phyloP scores from a whole-genome alignment of 2,797 vertebrate genomes.

The Trachops cirrhosus region DNA sequence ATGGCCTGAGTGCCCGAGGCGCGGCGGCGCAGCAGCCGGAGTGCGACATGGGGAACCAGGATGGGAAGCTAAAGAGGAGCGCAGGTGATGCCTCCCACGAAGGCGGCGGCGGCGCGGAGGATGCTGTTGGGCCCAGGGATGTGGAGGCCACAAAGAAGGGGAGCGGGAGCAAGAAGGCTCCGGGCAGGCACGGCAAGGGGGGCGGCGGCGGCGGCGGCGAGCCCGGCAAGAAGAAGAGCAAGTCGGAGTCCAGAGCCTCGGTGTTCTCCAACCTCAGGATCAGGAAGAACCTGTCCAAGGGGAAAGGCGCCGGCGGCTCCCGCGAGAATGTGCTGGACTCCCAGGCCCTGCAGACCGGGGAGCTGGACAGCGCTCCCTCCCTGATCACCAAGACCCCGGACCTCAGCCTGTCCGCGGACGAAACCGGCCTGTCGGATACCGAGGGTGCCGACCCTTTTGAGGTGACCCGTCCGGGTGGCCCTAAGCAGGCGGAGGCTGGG shows the following conservation, averaged over 20 bases:
- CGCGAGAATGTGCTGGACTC: constrained; percentile 90
- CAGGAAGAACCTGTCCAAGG: constrained; percentile 90
- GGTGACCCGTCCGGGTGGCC: neutral
- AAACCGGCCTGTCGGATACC: constrained; percentile 88
- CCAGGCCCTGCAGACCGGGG: constrained; percentile 85
- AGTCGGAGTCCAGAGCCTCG: constrained; percentile 90
- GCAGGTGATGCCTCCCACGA: constrained; percentile 87
- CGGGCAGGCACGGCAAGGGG: constrained; percentile 86
- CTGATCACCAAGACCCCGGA: constrained; percentile 90
- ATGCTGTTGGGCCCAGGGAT: constrained; percentile 88
- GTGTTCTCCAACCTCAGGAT: constrained; percentile 97
- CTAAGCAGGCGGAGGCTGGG: neutral
- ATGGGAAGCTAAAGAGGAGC: constrained; percentile 92
- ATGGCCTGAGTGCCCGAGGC: constrained; percentile 88
- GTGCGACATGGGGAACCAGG: constrained; percentile 95
- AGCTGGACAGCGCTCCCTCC: constrained; percentile 88
- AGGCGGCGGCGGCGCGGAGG: constrained; percentile 81
- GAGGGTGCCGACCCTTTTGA: constrained; percentile 79
- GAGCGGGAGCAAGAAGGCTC: constrained; percentile 87
- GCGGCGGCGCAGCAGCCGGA: constrained; percentile 70
- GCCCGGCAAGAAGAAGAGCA: constrained; percentile 90
- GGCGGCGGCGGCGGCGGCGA: constrained; percentile 78
- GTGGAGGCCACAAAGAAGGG: constrained; percentile 90
- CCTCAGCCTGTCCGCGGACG: constrained; percentile 89
- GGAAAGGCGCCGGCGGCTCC: constrained; percentile 87